These are phyloP conservation scores for Chiropotes sagulatus DNA, from an alignment of 2,797 vertebrate genomes.

Conservation along the genomic window DNA sequence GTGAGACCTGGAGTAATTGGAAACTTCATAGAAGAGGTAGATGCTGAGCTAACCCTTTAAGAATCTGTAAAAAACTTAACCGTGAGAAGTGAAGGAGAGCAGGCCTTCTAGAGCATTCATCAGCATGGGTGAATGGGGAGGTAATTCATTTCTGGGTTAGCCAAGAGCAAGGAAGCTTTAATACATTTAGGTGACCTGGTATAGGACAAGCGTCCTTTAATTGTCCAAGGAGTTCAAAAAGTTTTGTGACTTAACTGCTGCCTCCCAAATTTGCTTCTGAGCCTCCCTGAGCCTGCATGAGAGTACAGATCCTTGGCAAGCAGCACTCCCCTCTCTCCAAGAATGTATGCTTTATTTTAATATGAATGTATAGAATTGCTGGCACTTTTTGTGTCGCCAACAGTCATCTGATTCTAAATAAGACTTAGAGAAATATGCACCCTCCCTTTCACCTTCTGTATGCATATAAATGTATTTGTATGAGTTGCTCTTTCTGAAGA, in stretches of 20 bases:
- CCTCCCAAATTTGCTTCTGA: neutral
- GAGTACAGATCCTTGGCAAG: neutral
- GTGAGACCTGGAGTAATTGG: neutral
- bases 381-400: neutral
- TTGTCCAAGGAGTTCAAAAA: neutral
- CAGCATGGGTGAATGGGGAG: fast-evolving
- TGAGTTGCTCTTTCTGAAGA: neutral
- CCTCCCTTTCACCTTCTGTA: neutral
- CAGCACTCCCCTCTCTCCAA: neutral
- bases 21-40: neutral
- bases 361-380: neutral
- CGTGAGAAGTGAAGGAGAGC: neutral
- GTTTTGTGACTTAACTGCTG: neutral
- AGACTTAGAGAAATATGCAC: neutral
- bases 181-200: neutral
- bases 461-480: neutral
- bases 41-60: neutral
- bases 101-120: neutral
- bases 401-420: neutral
- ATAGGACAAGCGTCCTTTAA: neutral
- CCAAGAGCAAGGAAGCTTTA: neutral
- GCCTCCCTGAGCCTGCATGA: neutral
- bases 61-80: neutral
- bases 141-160: neutral
- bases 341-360: neutral